These are phyloP conservation scores for Pollenia labialis DNA, from an alignment of 2,888 invertebrate species.

Conservation along the genomic window DNA sequence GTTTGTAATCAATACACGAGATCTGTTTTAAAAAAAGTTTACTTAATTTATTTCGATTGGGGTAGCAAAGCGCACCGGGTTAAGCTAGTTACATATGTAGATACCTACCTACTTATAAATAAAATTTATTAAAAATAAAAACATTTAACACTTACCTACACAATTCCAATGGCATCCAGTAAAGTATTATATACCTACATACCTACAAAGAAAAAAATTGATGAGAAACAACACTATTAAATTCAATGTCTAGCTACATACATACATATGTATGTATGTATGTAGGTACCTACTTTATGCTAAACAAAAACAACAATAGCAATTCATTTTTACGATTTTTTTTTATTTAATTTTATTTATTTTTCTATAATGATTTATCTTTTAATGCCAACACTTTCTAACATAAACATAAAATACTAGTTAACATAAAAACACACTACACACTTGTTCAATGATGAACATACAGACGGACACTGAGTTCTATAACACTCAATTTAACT, in stretches of 20 bases:
- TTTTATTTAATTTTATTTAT: constrained; percentile 7
- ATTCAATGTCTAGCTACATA: constrained; percentile 24
- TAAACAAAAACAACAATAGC: constrained; percentile 19
- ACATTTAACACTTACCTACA: no score
- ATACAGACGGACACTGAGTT: neutral
- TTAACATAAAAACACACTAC: neutral
- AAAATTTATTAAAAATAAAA: no score
- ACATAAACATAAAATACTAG: neutral
- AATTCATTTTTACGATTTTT: constrained; percentile 25
- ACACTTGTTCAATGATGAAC: neutral
- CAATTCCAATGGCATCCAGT: no score
- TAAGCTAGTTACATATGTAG: no score
- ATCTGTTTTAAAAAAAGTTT: no score
- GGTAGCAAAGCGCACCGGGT: no score
- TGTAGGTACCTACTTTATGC: constrained; percentile 16
- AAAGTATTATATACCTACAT: no score
- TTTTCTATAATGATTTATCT: constrained; percentile 36
- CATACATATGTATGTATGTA: no score
- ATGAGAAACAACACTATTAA: constrained; percentile 6
- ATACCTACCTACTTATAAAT: no score
- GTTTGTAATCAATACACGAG: no score
- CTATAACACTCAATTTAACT: neutral
- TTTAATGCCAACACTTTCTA: constrained; percentile 37
- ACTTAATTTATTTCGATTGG: no score
- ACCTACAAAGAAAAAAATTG: neutral